phyloP scores from a whole-genome alignment of 2,888 invertebrate species.

The Junonia oenone region DNA sequence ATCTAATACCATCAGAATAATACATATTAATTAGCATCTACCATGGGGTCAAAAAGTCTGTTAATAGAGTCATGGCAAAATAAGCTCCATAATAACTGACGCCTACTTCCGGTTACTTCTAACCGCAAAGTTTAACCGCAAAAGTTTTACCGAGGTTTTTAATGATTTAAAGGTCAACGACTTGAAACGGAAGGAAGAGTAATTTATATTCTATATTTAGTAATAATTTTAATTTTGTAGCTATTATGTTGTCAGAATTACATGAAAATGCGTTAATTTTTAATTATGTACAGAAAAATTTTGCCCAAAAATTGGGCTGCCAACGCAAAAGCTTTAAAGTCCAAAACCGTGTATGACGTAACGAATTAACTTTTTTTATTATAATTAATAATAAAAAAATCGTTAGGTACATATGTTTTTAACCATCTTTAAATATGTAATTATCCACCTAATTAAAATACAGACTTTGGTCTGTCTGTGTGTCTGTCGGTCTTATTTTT shows the following conservation, averaged over 20 bases:
- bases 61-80: neutral
- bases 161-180: conserved; percentile 10
- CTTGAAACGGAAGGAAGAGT: conserved; percentile 9
- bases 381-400: too few species aligned
- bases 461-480: too few species aligned
- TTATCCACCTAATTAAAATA: too few species aligned
- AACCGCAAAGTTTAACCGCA: conserved; percentile 12
- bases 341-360: too few species aligned
- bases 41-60: neutral
- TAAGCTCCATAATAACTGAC: neutral
- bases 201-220: conserved; percentile 1
- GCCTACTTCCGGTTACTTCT: neutral
- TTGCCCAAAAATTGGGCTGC: too few species aligned
- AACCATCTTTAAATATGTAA: too few species aligned
- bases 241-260: neutral
- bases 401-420: too few species aligned
- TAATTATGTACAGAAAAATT: neutral
- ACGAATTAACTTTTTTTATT: too few species aligned
- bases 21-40: neutral
- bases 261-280: neutral
- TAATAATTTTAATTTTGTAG: neutral
- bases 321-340: too few species aligned
- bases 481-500: too few species aligned
- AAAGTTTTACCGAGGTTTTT: neutral
- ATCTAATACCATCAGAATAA: too few species aligned